Evolutionary conservation across 2,797 vertebrate species (phyloP).

Genomic region (Hephaestus fuliginosus): DNA sequence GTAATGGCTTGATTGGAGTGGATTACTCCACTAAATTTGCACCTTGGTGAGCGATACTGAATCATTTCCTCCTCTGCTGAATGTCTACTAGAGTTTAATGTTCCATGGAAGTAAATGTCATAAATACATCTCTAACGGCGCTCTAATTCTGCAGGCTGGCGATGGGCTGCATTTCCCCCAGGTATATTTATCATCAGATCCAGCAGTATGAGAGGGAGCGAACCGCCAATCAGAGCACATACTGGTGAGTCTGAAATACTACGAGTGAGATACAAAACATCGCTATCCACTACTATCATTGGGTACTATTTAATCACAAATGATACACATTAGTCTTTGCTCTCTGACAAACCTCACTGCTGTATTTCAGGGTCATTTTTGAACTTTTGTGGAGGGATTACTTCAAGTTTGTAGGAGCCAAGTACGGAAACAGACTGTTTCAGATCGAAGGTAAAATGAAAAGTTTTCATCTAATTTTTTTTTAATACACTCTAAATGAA

Average conservation of each 20-base stretch:
- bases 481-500: background rate
- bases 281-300: no score
- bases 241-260: constrained; percentile 83
- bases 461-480: background rate
- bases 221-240: constrained; percentile 89
- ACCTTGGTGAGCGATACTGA: constrained; percentile 82
- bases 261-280: background rate
- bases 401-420: constrained; percentile 88
- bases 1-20: constrained; percentile 86
- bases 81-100: background rate
- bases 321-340: background rate
- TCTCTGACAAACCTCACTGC: background rate
- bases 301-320: background rate
- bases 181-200: constrained; percentile 89
- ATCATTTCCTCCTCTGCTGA: constrained; percentile 2
- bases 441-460: constrained; percentile 79
- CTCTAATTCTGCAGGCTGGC: constrained; percentile 84
- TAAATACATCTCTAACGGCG: constrained; percentile 32
- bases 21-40: constrained; percentile 91
- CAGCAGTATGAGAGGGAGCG: constrained; percentile 87
- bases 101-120: background rate
- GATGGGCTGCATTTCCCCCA: constrained; percentile 88
- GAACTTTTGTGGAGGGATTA: constrained; percentile 91
- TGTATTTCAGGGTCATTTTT: constrained; percentile 87
- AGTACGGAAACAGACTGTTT: constrained; percentile 87